Base-by-base conservation (phyloP, 1,140 invertebrate genomes). In the Glossosoma conforme region DNA sequence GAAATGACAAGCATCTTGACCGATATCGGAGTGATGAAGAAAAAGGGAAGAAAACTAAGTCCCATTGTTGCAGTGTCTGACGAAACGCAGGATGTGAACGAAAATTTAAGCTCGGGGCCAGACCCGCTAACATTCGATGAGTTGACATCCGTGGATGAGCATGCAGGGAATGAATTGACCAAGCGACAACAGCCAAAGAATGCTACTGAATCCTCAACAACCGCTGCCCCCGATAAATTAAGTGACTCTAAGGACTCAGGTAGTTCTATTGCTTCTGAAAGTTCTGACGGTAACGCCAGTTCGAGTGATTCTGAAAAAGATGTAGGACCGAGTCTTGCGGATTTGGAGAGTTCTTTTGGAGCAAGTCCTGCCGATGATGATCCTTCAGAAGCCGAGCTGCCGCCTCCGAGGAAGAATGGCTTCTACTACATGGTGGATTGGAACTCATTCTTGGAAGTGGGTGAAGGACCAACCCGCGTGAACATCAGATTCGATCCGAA, bases 361-460 rank as follows among this genome's bases (percentile, higher is more conserved):
- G 84, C 81, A 10, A 66, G 67, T 9, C 65, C 67, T 8, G 72
- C 74, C 50, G 72, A 77, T 1, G 65, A 65, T 8, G 61, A 69
- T 19, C 76, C 75, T 18, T 75, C 76, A 0, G 78, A 81, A 60
- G 78, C 81, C 11, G 71, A 69, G 8, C 55, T 81, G 20, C 82
- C 84, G 10, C 76, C 80, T 0, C 78, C 76, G 42, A 77, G 75
- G 49, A 82, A 80, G 61, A 88, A 82, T 45, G 88, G 88, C 2
- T 80, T 91, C 35, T 91, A 90, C 61, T 89, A 88, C 67, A 76
- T 89, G 42, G 70, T 89, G 1, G 88, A 91, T 61, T 89, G 87
- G 87, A 90, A 91, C 61, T 80, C 84, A 10, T 91, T 91, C 60
- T 69, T 90, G 2, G 86, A 89, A 64, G 86, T 90, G 2, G 87